A percentile compares a stretch with the other conserved stretches of the same genome.
Evolutionary conservation across 2,888 invertebrate genomes (phyloP).

Genomic region (Orchesella flavescens): DNA sequence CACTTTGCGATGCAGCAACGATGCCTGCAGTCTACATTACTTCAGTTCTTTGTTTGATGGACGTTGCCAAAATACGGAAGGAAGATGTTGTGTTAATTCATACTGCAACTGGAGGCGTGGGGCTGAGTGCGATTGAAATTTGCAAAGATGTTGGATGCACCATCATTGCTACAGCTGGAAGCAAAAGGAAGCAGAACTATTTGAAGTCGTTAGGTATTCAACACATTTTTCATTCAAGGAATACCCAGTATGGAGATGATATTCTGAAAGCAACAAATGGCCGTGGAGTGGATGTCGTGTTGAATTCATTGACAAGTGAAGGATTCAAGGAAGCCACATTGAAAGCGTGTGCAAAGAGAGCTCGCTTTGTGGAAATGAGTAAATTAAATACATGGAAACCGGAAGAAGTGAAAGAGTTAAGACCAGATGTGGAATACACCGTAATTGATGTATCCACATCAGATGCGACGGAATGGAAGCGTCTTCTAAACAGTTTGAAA

Average conservation of each 20-base stretch:
- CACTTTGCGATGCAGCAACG: constrained; percentile 8
- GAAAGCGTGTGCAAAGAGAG: not conserved
- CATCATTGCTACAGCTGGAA: constrained; percentile 56
- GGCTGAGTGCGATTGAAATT: constrained; percentile 45
- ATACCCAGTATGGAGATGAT: not conserved
- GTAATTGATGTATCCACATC: constrained; percentile 27
- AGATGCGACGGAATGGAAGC: not conserved
- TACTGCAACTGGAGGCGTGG: constrained; percentile 50
- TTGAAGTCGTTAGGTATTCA: constrained; percentile 23
- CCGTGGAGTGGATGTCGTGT: constrained; percentile 22
- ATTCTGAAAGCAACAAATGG: constrained; percentile 22
- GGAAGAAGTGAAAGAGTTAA: constrained; percentile 6
- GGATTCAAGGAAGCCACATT: constrained; percentile 43
- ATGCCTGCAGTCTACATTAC: constrained; percentile 23
- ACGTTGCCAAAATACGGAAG: constrained; percentile 1
- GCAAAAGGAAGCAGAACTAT: constrained; percentile 41
- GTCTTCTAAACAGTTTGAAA: not conserved
- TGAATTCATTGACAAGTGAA: constrained; percentile 47
- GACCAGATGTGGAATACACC: constrained; percentile 38
- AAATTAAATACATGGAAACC: constrained; percentile 32
- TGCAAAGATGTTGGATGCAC: constrained; percentile 19
- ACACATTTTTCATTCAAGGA: constrained; percentile 45
- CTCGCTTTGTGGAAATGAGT: constrained; percentile 49
- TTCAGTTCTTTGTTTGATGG: constrained; percentile 9
- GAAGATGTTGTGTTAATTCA: constrained; percentile 26